A percentile compares a stretch with the other conserved stretches of the same genome.
These are phyloP conservation scores for Ceratina japonica DNA, from an alignment of 1,140 invertebrate species.

Conservation along the genomic window DNA sequence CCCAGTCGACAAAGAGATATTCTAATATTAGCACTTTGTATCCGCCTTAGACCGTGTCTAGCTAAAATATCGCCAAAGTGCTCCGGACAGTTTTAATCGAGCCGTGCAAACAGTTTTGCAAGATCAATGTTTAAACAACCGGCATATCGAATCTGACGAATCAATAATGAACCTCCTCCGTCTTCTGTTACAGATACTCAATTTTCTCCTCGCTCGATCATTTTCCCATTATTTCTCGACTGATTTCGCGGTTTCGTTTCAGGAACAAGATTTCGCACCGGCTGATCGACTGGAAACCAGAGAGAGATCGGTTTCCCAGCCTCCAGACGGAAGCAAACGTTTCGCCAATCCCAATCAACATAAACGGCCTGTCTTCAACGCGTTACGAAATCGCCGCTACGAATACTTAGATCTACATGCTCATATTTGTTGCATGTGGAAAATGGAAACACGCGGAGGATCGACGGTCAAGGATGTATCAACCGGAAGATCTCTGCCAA, in stretches of 20 bases:
- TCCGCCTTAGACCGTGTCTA: background rate
- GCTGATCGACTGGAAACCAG: background rate
- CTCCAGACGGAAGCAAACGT: constrained; percentile 22
- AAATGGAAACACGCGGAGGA: too few relatives aligned
- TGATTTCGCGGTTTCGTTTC: background rate
- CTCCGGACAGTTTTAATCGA: background rate
- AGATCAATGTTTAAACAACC: background rate
- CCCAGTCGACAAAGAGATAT: background rate
- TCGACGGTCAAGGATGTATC: too few relatives aligned
- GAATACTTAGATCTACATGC: background rate
- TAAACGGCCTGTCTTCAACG: constrained; percentile 3
- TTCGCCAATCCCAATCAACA: constrained; percentile 21
- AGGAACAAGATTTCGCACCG: too few relatives aligned
- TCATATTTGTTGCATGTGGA: background rate
- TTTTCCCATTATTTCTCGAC: background rate
- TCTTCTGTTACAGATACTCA: background rate
- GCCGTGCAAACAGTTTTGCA: background rate
- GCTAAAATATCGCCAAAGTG: background rate
- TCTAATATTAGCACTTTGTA: background rate
- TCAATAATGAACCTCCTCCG: background rate
- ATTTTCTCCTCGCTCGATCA: background rate
- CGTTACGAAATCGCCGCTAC: background rate
- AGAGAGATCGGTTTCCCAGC: constrained; percentile 22
- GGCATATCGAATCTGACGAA: background rate
- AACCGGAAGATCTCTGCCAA: too few relatives aligned